Conservation (phyloP, 2,888 invertebrate genomes). For the Leptopilina drosophilae region DNA sequence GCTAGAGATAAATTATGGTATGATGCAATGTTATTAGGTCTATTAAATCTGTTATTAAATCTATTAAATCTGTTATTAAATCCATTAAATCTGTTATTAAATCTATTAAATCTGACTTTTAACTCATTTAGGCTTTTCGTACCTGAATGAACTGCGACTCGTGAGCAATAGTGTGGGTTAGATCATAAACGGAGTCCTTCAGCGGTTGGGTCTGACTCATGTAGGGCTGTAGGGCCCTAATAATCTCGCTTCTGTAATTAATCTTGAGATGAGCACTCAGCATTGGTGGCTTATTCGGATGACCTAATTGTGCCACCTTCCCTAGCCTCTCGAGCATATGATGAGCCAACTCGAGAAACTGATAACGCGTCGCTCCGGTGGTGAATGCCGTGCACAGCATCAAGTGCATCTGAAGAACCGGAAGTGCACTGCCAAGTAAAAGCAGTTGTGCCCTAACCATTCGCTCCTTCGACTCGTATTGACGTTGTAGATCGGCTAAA, state of each 20-base stretch:
- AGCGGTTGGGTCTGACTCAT: slow-evolving; percentile 75
- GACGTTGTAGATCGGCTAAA: slow-evolving; percentile 83
- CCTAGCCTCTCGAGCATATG: slow-evolving; percentile 83
- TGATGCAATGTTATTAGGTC: too few relatives aligned
- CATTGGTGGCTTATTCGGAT: slow-evolving; percentile 78
- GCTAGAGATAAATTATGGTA: too few relatives aligned
- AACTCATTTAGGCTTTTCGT: too few relatives aligned
- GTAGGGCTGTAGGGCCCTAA: slow-evolving; percentile 81
- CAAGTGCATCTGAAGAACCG: slow-evolving; percentile 84
- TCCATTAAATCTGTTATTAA: too few relatives aligned
- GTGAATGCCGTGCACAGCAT: slow-evolving; percentile 85
- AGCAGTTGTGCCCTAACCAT: slow-evolving; percentile 79
- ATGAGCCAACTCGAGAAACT: slow-evolving; percentile 85
- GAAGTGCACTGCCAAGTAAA: slow-evolving; percentile 81
- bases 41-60: too few relatives aligned
- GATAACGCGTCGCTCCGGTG: slow-evolving; percentile 85
- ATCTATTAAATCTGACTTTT: too few relatives aligned
- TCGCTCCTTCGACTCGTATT: slow-evolving; percentile 79
- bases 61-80: too few relatives aligned
- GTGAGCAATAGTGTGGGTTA: slow-evolving; percentile 64
- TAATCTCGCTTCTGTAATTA: slow-evolving; percentile 83
- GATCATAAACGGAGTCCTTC: slow-evolving; percentile 70
- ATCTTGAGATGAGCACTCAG: slow-evolving; percentile 74
- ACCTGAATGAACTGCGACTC: slow-evolving; percentile 70
- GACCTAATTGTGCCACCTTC: slow-evolving; percentile 82